These are phyloP conservation scores for Corythornis cristatus DNA, from an alignment of 2,113 vertebrate species.

Conservation along the genomic window DNA sequence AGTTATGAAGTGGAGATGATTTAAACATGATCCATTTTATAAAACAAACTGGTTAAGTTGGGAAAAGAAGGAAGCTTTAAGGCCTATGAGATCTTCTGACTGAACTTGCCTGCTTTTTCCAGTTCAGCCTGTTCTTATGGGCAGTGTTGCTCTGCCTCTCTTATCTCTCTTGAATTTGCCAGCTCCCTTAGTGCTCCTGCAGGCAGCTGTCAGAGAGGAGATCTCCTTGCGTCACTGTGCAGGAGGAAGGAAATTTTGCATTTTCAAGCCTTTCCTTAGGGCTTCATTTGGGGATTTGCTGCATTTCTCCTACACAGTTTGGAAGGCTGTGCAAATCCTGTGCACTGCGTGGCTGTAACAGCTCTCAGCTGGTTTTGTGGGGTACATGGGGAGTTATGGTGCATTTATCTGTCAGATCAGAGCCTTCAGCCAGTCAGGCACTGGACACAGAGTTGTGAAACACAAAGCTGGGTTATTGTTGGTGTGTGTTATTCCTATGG, in stretches of 20 bases:
- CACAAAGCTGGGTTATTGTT: background rate
- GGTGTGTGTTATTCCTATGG: background rate
- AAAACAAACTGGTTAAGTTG: background rate
- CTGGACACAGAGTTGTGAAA: background rate
- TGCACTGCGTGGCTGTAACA: background rate
- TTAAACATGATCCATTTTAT: background rate
- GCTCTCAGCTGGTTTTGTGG: background rate
- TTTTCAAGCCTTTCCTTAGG: background rate
- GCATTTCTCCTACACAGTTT: background rate
- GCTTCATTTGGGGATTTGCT: background rate
- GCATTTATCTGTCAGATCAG: background rate
- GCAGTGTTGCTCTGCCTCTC: background rate
- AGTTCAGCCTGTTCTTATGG: background rate
- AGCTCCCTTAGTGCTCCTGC: background rate
- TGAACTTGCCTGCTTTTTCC: background rate
- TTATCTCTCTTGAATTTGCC: constrained; percentile 18
- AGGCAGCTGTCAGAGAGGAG: background rate
- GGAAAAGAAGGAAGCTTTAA: background rate
- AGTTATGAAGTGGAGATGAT: background rate
- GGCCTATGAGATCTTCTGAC: background rate
- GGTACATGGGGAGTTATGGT: background rate
- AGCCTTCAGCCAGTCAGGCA: background rate
- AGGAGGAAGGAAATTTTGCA: background rate
- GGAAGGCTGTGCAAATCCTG: background rate
- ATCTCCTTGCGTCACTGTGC: background rate